These are phyloP conservation scores for Heliornis fulica DNA, from an alignment of 2,113 vertebrate species.

Conservation along the genomic window DNA sequence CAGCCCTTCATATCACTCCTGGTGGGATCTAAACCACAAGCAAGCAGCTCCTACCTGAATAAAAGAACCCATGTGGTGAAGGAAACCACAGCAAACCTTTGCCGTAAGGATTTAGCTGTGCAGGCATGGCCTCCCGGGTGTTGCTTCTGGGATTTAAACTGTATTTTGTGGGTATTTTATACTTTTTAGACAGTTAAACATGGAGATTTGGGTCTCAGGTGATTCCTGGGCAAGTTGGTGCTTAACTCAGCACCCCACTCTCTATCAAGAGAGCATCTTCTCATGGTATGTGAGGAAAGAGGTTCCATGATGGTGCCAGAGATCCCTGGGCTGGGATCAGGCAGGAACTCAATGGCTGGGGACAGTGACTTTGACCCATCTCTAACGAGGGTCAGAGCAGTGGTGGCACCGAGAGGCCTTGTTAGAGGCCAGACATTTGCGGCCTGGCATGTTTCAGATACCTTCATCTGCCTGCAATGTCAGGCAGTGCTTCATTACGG, in stretches of 20 bases:
- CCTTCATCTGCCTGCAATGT: background rate
- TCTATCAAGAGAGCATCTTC: background rate
- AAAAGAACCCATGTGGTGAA: background rate
- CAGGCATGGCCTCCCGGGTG: background rate
- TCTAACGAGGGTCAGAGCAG: rapidly evolving
- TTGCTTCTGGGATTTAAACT: background rate
- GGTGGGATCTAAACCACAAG: background rate
- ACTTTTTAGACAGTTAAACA: background rate
- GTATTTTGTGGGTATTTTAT: background rate
- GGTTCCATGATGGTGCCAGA: rapidly evolving
- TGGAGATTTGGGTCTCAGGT: background rate
- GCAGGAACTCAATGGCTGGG: background rate
- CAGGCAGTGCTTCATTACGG: background rate
- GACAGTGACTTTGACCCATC: rapidly evolving
- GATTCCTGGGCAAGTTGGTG: background rate
- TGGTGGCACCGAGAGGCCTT: rapidly evolving
- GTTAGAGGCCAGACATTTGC: rapidly evolving
- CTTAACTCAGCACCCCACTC: background rate
- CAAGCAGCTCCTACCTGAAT: background rate
- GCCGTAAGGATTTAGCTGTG: rapidly evolving
- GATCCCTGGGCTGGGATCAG: rapidly evolving
- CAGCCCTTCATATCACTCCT: background rate
- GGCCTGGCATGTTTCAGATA: background rate
- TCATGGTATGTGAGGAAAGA: background rate
- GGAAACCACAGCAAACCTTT: background rate